Percentiles rank a stretch among this genome's conserved stretches.
Conservation (phyloP, 2,888 invertebrate species). For the Drosophila siamana region DNA sequence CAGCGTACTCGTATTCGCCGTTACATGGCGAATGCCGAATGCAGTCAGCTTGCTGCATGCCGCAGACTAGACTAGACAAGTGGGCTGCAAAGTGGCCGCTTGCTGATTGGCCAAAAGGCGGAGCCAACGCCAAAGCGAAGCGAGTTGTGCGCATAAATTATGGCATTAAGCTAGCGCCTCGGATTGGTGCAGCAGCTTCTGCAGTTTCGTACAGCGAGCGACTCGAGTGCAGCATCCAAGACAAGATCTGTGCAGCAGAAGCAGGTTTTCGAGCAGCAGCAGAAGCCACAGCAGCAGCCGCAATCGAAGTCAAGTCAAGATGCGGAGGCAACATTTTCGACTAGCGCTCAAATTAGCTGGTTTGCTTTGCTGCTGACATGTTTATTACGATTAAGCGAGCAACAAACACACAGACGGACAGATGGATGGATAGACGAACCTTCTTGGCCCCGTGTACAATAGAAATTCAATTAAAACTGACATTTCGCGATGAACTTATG, state of each 20-base stretch:
- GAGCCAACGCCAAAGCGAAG: slow-evolving; percentile 60
- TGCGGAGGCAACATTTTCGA: slow-evolving; percentile 39
- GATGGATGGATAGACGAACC: slow-evolving; percentile 32
- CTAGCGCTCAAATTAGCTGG: slow-evolving; percentile 68
- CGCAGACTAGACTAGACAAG: slow-evolving; percentile 51
- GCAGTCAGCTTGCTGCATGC: slow-evolving; percentile 22
- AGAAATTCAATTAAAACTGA: slow-evolving; percentile 81
- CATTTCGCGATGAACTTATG: slow-evolving; percentile 73
- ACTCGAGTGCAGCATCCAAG: slow-evolving; percentile 52
- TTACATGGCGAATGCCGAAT: slow-evolving; percentile 8
- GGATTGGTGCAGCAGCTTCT: slow-evolving; percentile 78
- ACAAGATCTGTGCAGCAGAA: slow-evolving; percentile 55
- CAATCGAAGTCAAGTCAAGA: not conserved
- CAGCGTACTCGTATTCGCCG: slow-evolving; percentile 4
- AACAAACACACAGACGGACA: slow-evolving; percentile 15
- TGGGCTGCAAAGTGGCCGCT: slow-evolving; percentile 34
- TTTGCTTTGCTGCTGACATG: slow-evolving; percentile 65
- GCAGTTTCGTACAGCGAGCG: slow-evolving; percentile 32
- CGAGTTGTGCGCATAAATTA: slow-evolving; percentile 81
- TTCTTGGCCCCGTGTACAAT: slow-evolving; percentile 59
- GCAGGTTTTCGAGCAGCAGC: slow-evolving; percentile 62
- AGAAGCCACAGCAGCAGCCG: slow-evolving; percentile 9
- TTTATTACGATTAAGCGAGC: slow-evolving; percentile 67
- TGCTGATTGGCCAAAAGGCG: slow-evolving; percentile 80
- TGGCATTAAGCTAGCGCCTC: slow-evolving; percentile 80